Evolutionary conservation across 2,113 vertebrate genomes (phyloP).

Genomic region (Dryoscopus gambensis): DNA sequence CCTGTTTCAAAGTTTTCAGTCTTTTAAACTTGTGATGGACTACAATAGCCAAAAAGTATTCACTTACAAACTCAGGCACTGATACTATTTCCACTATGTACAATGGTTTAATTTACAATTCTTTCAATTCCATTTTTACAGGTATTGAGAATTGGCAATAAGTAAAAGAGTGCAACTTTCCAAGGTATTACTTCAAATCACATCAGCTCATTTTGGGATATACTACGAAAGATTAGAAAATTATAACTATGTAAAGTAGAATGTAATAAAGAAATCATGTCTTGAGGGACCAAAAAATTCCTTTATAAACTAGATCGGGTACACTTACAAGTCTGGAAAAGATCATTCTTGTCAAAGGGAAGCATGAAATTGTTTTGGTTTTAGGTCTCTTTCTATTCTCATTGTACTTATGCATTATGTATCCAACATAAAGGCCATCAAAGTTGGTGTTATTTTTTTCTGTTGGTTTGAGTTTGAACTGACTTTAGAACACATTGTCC

Average conservation of each 20-base stretch:
- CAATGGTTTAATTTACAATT: slow-evolving; percentile 57
- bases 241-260: slow-evolving; percentile 15
- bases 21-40: slow-evolving; percentile 17
- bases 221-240: slow-evolving; percentile 36
- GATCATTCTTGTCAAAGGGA: background rate
- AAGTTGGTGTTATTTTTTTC: background rate
- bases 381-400: background rate
- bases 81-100: slow-evolving; percentile 6
- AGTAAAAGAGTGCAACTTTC: slow-evolving; percentile 33
- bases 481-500: background rate
- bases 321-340: background rate
- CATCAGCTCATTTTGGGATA: background rate
- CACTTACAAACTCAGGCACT: slow-evolving; percentile 12
- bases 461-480: background rate
- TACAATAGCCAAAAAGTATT: background rate
- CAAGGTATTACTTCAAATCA: slow-evolving; percentile 43
- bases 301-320: background rate
- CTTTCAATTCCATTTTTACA: slow-evolving; percentile 60
- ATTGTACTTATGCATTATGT: background rate
- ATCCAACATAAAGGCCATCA: background rate
- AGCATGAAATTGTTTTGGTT: background rate
- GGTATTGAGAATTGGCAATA: slow-evolving; percentile 45
- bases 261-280: background rate
- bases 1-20: background rate
- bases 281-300: background rate